Evolutionary conservation across 2,797 vertebrate genomes (phyloP).

Genomic region (Cheracebus regulus): DNA sequence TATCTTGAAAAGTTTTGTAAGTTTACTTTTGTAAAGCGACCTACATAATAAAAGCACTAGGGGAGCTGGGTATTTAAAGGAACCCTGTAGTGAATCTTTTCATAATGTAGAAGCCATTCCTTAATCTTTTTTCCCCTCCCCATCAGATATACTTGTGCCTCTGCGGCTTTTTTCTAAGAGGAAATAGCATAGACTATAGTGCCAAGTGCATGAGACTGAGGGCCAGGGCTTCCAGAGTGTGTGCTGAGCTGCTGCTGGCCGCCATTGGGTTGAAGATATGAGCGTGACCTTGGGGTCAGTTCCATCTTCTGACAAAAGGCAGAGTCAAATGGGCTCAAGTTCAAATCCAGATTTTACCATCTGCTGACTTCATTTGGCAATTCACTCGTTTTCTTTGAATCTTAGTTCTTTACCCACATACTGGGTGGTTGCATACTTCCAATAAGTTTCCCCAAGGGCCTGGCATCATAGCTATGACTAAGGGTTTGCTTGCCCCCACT

Average conservation of each 20-base stretch:
- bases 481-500: background rate
- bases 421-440: background rate
- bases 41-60: conserved; percentile 15
- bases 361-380: background rate
- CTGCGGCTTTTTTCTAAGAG: background rate
- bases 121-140: background rate
- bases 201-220: background rate
- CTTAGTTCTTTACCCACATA: background rate
- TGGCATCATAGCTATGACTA: background rate
- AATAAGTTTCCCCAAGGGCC: background rate
- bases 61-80: conserved; percentile 15
- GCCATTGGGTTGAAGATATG: too few species aligned
- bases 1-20: background rate
- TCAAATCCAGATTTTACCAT: background rate
- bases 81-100: conserved; percentile 2
- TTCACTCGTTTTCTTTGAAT: background rate
- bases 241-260: background rate
- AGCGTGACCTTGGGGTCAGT: background rate
- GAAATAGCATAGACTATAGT: background rate
- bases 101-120: background rate
- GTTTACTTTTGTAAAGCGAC: conserved; percentile 15
- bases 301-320: background rate
- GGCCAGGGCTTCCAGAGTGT: background rate
- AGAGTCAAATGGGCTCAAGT: background rate
- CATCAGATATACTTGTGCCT: background rate